These are phyloP conservation scores for Cotesia vestalis DNA, from an alignment of 1,140 invertebrate species.

Conservation along the genomic window DNA sequence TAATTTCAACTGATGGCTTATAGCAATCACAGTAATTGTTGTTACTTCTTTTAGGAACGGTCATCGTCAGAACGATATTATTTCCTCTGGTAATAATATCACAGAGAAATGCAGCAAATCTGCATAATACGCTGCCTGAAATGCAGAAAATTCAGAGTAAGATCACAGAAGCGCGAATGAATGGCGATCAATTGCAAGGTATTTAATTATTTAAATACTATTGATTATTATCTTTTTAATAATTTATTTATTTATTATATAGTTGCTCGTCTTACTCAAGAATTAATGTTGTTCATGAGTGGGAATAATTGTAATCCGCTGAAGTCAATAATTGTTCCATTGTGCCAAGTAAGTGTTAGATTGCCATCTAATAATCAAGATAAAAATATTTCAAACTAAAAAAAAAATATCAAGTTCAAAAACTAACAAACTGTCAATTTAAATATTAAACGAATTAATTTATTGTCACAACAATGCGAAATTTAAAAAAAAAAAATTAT, in stretches of 20 bases:
- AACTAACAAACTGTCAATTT: too few species aligned
- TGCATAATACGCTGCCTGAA: slow-evolving; percentile 84
- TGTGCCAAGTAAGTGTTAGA: slow-evolving; percentile 74
- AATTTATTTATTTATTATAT: slow-evolving; percentile 35
- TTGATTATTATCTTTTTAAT: slow-evolving; percentile 18
- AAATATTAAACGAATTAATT: too few species aligned
- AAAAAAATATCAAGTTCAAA: too few species aligned
- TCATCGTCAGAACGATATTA: slow-evolving; percentile 75
- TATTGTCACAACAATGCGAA: too few species aligned
- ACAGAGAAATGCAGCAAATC: slow-evolving; percentile 79
- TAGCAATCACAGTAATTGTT: slow-evolving; percentile 3
- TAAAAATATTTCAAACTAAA: not conserved
- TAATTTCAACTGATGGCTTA: not conserved
- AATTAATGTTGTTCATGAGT: slow-evolving; percentile 83
- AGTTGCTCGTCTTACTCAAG: slow-evolving; percentile 76
- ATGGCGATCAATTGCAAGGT: slow-evolving; percentile 83
- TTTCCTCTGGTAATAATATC: slow-evolving; percentile 85
- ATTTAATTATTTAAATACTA: slow-evolving; percentile 13
- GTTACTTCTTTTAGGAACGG: slow-evolving; percentile 71
- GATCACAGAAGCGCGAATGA: slow-evolving; percentile 82
- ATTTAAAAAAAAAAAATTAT: not conserved
- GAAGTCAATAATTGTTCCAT: slow-evolving; percentile 81
- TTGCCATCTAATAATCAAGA: not conserved
- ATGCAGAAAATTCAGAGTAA: slow-evolving; percentile 81
- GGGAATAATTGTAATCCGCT: slow-evolving; percentile 82